These are phyloP conservation scores for Eubasilissa regina DNA, from an alignment of 1,140 invertebrate species.

Conservation along the genomic window DNA sequence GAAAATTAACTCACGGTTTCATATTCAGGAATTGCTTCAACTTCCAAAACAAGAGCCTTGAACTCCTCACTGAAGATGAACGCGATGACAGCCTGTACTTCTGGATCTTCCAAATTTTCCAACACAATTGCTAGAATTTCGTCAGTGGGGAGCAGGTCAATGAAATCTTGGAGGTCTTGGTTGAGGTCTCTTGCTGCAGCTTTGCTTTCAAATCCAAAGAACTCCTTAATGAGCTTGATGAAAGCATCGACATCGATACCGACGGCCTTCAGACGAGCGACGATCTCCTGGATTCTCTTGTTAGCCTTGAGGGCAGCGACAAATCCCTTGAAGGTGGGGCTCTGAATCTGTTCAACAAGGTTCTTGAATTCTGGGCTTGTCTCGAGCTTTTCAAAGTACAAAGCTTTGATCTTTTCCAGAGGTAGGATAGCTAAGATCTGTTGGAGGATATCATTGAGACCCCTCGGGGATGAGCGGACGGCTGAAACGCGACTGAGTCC, in stretches of 20 bases:
- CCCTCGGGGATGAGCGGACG: background rate
- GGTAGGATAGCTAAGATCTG: conserved; percentile 31
- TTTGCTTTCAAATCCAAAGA: conserved; percentile 24
- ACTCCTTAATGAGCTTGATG: background rate
- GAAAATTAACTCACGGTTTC: too few relatives aligned
- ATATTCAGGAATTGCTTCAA: too few relatives aligned
- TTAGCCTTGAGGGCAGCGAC: conserved; percentile 1
- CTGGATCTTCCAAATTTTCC: background rate
- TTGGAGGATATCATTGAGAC: conserved; percentile 15
- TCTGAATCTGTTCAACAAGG: conserved; percentile 20
- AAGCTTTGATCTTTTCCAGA: conserved; percentile 10
- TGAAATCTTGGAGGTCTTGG: background rate
- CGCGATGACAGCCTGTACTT: background rate
- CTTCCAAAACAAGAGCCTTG: background rate
- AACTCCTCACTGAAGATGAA: background rate
- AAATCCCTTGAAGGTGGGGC: conserved; percentile 24
- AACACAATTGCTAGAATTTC: background rate
- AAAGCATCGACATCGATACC: conserved; percentile 29
- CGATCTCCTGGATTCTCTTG: background rate
- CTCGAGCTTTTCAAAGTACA: conserved; percentile 17
- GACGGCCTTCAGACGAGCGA: conserved; percentile 5
- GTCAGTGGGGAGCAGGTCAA: background rate
- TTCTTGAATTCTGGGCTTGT: conserved; percentile 38
- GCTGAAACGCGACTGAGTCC: background rate
- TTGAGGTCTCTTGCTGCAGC: background rate